Evolutionary conservation across 2,797 vertebrate species (phyloP).

Genomic region (Sebastes taczanowskii): DNA sequence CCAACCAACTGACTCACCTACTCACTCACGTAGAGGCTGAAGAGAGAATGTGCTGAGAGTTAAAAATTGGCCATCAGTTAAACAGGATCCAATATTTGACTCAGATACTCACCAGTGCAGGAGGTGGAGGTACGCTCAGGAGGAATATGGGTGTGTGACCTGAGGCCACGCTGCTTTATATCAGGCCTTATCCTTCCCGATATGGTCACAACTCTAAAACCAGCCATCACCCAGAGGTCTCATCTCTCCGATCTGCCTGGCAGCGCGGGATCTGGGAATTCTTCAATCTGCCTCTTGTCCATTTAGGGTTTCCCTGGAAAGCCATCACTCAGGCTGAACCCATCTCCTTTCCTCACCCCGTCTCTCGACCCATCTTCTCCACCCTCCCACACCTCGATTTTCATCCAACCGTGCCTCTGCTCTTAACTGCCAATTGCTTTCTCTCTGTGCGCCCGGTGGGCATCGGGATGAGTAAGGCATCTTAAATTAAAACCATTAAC

Average conservation of each 20-base stretch:
- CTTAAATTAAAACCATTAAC: constrained; percentile 22
- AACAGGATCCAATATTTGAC: not conserved
- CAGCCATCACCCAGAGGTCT: constrained; percentile 56
- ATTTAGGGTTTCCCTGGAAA: constrained; percentile 65
- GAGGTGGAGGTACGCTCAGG: constrained; percentile 30
- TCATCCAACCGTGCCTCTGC: not conserved
- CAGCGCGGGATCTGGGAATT: constrained; percentile 69
- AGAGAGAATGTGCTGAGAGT: not conserved
- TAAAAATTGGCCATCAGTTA: not conserved
- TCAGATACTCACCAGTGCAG: constrained; percentile 54
- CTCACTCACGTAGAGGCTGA: constrained; percentile 9
- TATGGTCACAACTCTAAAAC: constrained; percentile 68
- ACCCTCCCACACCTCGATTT: constrained; percentile 11
- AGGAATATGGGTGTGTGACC: constrained; percentile 25
- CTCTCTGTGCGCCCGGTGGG: not conserved
- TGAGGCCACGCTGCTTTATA: constrained; percentile 64
- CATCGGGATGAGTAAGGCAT: constrained; percentile 24
- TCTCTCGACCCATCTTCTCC: constrained; percentile 3
- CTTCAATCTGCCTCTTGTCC: constrained; percentile 51
- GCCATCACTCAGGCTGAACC: constrained; percentile 12
- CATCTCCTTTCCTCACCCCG: constrained; percentile 21
- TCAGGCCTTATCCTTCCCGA: constrained; percentile 52
- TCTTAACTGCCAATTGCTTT: not conserved
- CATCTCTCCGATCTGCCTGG: constrained; percentile 51
- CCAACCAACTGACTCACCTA: constrained; percentile 31